phyloP scores from a whole-genome alignment of 92 coral and sea anemone species.

The Palythoa grandiflora region DNA sequence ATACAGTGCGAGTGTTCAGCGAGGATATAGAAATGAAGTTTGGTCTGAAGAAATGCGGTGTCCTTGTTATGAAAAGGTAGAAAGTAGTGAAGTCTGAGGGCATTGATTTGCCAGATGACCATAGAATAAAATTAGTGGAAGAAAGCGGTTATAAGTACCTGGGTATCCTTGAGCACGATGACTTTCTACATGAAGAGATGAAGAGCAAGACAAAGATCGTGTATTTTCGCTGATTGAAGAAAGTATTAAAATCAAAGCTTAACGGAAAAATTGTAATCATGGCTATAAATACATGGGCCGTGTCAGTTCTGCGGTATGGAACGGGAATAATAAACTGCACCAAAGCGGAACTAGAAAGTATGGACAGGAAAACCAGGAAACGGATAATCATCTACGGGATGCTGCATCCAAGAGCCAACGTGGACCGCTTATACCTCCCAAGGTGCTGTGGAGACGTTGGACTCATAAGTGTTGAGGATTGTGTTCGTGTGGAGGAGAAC shows the following conservation, averaged over 20 bases:
- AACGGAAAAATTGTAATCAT: slow-evolving; percentile 43
- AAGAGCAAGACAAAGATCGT: slow-evolving; percentile 33
- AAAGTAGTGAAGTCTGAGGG: slow-evolving; percentile 31
- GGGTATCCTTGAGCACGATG: slow-evolving; percentile 46
- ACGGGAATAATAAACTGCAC: slow-evolving; percentile 54
- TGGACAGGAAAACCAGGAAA: slow-evolving; percentile 67
- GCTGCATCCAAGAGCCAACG: slow-evolving; percentile 48
- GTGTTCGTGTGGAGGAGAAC: slow-evolving; percentile 40
- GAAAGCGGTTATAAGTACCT: slow-evolving; percentile 49
- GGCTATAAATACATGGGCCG: slow-evolving; percentile 63
- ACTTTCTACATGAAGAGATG: slow-evolving; percentile 44
- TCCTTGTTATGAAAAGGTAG: slow-evolving; percentile 38
- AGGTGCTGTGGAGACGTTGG: slow-evolving; percentile 58
- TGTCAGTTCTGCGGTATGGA: slow-evolving; percentile 58
- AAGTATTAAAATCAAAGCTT: slow-evolving; percentile 52
- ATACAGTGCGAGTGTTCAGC: slow-evolving; percentile 45
- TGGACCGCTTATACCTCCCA: slow-evolving; percentile 50
- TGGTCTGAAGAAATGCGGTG: slow-evolving; percentile 57
- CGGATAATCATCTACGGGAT: slow-evolving; percentile 44
- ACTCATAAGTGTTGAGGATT: slow-evolving; percentile 44
- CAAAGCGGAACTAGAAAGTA: slow-evolving; percentile 49
- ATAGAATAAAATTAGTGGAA: slow-evolving; percentile 43
- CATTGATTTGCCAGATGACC: slow-evolving; percentile 45
- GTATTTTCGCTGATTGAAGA: slow-evolving; percentile 58
- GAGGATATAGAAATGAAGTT: slow-evolving; percentile 48